Evolutionary conservation across 2,888 invertebrate species (phyloP).

Genomic region (Mythimna ferrago): DNA sequence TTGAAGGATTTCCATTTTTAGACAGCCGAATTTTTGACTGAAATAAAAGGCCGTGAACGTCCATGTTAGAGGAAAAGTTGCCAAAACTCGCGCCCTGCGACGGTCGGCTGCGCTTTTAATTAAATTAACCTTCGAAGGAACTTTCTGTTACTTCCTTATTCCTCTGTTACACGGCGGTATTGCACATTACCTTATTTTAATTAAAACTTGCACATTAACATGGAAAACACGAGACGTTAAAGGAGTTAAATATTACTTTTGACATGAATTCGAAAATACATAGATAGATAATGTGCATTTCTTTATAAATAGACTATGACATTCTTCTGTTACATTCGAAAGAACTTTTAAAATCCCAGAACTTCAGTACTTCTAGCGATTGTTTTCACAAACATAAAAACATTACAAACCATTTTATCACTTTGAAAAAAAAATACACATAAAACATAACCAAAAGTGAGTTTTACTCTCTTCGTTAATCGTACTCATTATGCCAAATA

Average conservation of each 20-base stretch:
- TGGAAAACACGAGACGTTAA: neutral
- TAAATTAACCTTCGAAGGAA: slow-evolving; percentile 45
- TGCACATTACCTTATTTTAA: slow-evolving; percentile 19
- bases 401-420: too few relatives aligned
- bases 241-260: too few relatives aligned
- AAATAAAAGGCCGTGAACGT: slow-evolving; percentile 15
- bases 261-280: too few relatives aligned
- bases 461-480: slow-evolving; percentile 12
- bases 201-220: slow-evolving; percentile 2
- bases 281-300: too few relatives aligned
- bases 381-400: too few relatives aligned
- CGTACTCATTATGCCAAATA: slow-evolving; percentile 40
- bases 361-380: too few relatives aligned
- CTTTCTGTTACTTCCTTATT: slow-evolving; percentile 41
- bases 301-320: too few relatives aligned
- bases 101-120: slow-evolving; percentile 50
- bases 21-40: slow-evolving; percentile 10
- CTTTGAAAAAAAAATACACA: too few relatives aligned
- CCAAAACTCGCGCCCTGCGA: slow-evolving; percentile 29
- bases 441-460: neutral
- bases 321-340: too few relatives aligned
- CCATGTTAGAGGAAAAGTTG: slow-evolving; percentile 26
- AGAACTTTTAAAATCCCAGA: too few relatives aligned
- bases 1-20: neutral
- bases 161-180: slow-evolving; percentile 16